A percentile compares a stretch with the other conserved stretches of the same genome.
Evolutionary conservation across 2,797 vertebrate species (phyloP).

Genomic region (Liparis tanakae): DNA sequence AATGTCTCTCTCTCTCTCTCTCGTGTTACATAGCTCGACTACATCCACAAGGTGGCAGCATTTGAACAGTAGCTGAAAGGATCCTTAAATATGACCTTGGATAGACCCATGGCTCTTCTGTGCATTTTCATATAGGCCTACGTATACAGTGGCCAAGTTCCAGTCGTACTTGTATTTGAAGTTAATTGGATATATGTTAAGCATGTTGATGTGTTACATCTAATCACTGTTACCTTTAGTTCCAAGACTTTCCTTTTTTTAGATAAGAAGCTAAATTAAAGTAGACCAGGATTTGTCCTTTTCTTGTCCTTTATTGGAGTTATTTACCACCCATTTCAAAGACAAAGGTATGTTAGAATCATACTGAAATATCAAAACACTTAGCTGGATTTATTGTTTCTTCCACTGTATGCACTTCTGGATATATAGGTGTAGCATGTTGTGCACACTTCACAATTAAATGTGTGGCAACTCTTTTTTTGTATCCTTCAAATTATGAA

Average conservation of each 20-base stretch:
- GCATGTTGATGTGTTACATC: not conserved
- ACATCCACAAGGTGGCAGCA: constrained; percentile 74
- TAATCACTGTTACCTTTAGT: not conserved
- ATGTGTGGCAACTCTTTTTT: not conserved
- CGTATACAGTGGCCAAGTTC: not conserved
- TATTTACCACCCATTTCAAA: not conserved
- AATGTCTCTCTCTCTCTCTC: not conserved
- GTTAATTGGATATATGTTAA: not conserved
- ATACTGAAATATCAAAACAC: constrained; percentile 1
- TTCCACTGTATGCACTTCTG: not conserved
- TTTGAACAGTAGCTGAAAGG: constrained; percentile 38
- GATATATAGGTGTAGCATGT: not conserved
- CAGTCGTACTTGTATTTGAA: not conserved
- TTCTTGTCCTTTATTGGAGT: not conserved
- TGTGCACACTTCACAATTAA: not conserved
- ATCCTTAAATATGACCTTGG: constrained; percentile 30
- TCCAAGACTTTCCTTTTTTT: not conserved
- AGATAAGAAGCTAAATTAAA: not conserved
- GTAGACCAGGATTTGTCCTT: not conserved
- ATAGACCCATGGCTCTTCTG: not conserved
- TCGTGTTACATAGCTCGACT: not conserved
- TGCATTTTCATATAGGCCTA: not conserved
- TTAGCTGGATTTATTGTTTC: not conserved
- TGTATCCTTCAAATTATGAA: not conserved
- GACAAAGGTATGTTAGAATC: not conserved